A percentile compares a stretch with the other conserved stretches of the same genome.
Conservation (phyloP, 1,140 invertebrate genomes). For the Pemphigus obesinymphae region DNA sequence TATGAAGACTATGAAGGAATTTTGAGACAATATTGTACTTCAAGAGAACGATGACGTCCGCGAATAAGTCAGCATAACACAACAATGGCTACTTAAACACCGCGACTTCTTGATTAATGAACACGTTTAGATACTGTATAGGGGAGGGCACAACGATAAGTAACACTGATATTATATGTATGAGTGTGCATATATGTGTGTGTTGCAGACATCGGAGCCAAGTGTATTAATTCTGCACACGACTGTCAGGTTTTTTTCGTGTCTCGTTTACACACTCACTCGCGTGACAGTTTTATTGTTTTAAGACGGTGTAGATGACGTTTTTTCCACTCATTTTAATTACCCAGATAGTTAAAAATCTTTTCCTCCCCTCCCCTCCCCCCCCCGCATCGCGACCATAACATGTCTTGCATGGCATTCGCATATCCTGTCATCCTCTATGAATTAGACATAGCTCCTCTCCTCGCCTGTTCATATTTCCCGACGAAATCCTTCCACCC, state of each 20-base stretch:
- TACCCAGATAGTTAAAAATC: neutral
- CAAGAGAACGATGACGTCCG: too few relatives aligned
- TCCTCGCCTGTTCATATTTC: neutral
- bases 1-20: too few relatives aligned
- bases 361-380: neutral
- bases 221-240: conserved; percentile 10
- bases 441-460: too few relatives aligned
- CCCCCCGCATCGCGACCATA: neutral
- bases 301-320: neutral
- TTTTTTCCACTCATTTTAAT: neutral
- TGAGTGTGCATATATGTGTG: neutral
- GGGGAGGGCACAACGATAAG: neutral
- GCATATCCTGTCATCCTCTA: neutral
- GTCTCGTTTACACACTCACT: neutral
- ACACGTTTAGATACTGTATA: neutral
- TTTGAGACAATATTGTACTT: too few relatives aligned
- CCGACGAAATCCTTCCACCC: neutral
- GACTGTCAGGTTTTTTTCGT: neutral
- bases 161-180: neutral
- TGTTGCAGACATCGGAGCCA: neutral
- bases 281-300: conserved; percentile 16
- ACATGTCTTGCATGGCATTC: neutral
- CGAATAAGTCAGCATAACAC: too few relatives aligned
- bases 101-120: neutral
- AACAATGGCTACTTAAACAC: neutral